phyloP scores from a whole-genome alignment of 2,113 vertebrate species.

The Phalacrocorax aristotelis region DNA sequence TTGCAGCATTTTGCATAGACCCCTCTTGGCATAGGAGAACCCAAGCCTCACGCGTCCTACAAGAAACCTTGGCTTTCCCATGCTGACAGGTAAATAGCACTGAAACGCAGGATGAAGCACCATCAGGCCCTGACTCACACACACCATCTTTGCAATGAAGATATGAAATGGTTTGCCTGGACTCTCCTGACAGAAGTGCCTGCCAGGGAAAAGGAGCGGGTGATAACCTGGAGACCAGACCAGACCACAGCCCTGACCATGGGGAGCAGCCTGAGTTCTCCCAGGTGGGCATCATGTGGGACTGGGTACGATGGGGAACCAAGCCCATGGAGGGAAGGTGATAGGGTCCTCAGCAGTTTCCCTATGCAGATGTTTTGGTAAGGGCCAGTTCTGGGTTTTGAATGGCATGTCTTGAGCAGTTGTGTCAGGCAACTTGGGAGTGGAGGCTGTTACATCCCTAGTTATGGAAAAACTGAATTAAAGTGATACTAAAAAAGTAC shows the following conservation, averaged over 20 bases:
- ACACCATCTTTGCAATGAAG: not conserved
- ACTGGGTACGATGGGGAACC: not conserved
- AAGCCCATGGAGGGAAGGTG: not conserved
- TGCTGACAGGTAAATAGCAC: not conserved
- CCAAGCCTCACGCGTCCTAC: not conserved
- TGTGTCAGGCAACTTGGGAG: not conserved
- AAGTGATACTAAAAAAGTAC: not conserved
- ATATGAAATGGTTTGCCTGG: not conserved
- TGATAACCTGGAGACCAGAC: not conserved
- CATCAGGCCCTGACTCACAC: not conserved
- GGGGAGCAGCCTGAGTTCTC: not conserved
- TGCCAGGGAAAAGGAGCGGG: not conserved
- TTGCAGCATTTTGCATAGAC: not conserved
- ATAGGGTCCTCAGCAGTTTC: not conserved
- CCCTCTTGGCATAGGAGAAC: not conserved
- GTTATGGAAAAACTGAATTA: not conserved
- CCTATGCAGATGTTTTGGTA: not conserved
- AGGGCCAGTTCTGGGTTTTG: not conserved
- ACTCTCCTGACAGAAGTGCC: not conserved
- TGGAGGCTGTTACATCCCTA: not conserved
- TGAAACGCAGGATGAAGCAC: not conserved
- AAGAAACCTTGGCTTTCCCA: not conserved
- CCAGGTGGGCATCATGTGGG: not conserved
- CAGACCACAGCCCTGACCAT: not conserved
- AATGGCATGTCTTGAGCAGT: not conserved